These are phyloP conservation scores for Cephalopholis sonnerati DNA, from an alignment of 2,113 vertebrate genomes.

Conservation along the genomic window DNA sequence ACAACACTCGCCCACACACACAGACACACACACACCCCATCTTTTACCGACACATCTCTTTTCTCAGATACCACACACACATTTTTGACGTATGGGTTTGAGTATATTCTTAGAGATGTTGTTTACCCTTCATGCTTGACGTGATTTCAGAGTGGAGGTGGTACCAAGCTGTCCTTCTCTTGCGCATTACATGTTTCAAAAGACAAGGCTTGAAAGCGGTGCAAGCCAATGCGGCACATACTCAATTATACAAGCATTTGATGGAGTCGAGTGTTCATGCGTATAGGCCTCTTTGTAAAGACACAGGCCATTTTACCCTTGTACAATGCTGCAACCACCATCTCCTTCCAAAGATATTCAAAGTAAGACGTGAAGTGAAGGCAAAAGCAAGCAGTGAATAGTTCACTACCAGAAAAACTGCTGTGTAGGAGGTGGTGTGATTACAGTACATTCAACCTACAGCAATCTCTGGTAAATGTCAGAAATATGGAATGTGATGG, in stretches of 20 bases:
- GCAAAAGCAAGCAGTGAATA: constrained; percentile 7
- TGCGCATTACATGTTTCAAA: constrained; percentile 54
- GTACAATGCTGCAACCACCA: neutral
- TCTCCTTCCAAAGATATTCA: neutral
- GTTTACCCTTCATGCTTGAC: constrained; percentile 77
- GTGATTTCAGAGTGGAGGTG: constrained; percentile 68
- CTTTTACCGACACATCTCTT: constrained; percentile 36
- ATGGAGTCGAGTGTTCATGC: constrained; percentile 55
- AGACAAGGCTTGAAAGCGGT: constrained; percentile 60
- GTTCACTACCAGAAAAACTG: neutral
- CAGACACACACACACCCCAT: constrained; percentile 7
- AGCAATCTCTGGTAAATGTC: neutral
- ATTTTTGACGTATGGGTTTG: constrained; percentile 46
- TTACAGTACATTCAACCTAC: neutral
- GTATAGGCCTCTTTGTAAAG: constrained; percentile 24
- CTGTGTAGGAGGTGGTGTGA: neutral
- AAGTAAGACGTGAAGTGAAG: neutral
- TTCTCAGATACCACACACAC: constrained; percentile 15
- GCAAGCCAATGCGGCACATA: constrained; percentile 41
- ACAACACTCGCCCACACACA: constrained; percentile 27
- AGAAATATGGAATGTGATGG: constrained; percentile 7
- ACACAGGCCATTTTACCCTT: constrained; percentile 10
- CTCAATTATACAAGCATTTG: constrained; percentile 67
- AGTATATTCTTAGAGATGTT: constrained; percentile 60
- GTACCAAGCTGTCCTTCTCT: constrained; percentile 59